These are phyloP conservation scores for Cydia strobilella DNA, from an alignment of 1,140 invertebrate species.

Conservation along the genomic window DNA sequence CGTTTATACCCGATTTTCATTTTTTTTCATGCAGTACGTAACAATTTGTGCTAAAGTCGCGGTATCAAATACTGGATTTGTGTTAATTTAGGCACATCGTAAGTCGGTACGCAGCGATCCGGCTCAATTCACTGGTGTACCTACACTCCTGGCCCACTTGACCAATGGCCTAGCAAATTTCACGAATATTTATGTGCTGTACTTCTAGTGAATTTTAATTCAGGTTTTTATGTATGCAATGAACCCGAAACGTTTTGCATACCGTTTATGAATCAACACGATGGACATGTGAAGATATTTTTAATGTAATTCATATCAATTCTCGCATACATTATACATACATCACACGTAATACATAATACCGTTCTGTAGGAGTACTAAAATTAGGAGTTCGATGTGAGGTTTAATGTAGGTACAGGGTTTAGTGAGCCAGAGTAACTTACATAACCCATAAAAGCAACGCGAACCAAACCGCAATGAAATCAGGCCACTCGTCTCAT, in stretches of 20 bases:
- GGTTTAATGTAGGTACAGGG: too few species aligned
- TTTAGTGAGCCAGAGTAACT: neutral
- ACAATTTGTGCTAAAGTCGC: slow-evolving; percentile 33
- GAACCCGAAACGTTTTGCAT: neutral
- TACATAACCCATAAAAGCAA: neutral
- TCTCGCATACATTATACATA: neutral
- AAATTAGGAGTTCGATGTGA: neutral
- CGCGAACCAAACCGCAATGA: neutral
- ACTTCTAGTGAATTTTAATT: slow-evolving; percentile 35
- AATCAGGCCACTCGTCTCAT: neutral
- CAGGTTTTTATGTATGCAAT: slow-evolving; percentile 14
- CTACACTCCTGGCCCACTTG: too few species aligned
- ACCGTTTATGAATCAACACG: slow-evolving; percentile 8
- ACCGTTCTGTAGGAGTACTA: too few species aligned
- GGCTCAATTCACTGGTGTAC: neutral
- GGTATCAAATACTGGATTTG: slow-evolving; percentile 48
- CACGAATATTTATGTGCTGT: slow-evolving; percentile 37
- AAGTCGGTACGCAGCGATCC: slow-evolving; percentile 40
- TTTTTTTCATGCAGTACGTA: too few species aligned
- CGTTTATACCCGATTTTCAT: too few species aligned
- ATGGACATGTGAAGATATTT: neutral
- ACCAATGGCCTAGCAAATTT: neutral
- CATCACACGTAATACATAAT: too few species aligned
- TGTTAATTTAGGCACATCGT: slow-evolving; percentile 57
- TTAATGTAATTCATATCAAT: neutral